These are phyloP conservation scores for Physocephala rufipes DNA, from an alignment of 2,888 invertebrate genomes.

Conservation along the genomic window DNA sequence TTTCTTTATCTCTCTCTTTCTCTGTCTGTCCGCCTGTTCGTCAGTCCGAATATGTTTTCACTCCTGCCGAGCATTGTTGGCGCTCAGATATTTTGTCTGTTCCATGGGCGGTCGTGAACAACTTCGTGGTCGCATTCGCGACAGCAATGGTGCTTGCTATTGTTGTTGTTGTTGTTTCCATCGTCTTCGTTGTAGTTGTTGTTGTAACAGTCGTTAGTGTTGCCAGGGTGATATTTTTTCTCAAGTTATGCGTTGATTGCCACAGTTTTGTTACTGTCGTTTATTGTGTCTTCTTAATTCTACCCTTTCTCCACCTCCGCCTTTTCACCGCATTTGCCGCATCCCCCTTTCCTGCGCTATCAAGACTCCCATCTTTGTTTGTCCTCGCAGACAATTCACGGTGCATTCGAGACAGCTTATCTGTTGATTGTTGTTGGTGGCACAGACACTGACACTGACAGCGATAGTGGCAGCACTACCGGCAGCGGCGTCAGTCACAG, in stretches of 20 bases:
- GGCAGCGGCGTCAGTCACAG: constrained; percentile 38
- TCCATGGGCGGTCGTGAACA: constrained; percentile 43
- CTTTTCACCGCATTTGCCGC: no score
- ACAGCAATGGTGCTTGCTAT: constrained; percentile 25
- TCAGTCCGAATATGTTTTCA: not conserved
- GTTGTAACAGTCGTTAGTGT: constrained; percentile 26
- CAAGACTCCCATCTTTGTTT: not conserved
- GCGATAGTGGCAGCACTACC: no score
- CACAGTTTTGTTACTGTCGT: constrained; percentile 27
- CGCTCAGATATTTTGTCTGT: constrained; percentile 14
- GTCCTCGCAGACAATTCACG: not conserved
- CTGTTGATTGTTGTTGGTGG: not conserved
- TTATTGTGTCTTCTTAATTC: constrained; percentile 23
- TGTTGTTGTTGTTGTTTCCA: constrained; percentile 27
- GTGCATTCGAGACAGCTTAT: not conserved
- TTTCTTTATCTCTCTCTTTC: not conserved
- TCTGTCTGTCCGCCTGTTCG: constrained; percentile 9
- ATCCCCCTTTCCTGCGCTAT: no score
- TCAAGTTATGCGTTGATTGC: constrained; percentile 29
- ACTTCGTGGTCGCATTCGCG: constrained; percentile 42
- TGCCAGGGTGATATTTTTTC: constrained; percentile 28
- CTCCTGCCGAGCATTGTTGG: constrained; percentile 34
- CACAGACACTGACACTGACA: no score
- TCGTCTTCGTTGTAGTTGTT: constrained; percentile 6
- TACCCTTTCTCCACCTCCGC: not conserved